Evolutionary conservation across 2,113 vertebrate species (phyloP).

Genomic region (Silurus meridionalis): DNA sequence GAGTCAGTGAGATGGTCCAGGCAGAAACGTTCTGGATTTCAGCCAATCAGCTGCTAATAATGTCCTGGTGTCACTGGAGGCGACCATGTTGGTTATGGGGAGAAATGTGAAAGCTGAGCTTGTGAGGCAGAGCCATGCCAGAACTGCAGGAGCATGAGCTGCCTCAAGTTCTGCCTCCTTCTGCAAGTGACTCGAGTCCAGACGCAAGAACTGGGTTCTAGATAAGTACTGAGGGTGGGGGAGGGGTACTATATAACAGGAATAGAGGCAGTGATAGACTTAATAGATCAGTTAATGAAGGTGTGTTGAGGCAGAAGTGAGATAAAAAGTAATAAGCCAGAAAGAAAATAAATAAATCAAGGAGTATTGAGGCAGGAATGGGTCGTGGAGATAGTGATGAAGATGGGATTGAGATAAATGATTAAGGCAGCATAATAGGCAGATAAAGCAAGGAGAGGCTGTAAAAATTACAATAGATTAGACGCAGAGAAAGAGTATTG

Average conservation of each 20-base stretch:
- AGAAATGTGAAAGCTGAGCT: slow-evolving; percentile 72
- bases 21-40: slow-evolving; percentile 55
- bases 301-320: neutral
- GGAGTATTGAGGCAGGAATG: neutral
- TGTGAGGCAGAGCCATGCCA: slow-evolving; percentile 8
- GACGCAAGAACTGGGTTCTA: neutral
- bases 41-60: slow-evolving; percentile 75
- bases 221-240: neutral
- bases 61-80: slow-evolving; percentile 66
- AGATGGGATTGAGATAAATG: neutral
- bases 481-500: neutral
- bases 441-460: too few relatives aligned
- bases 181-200: neutral
- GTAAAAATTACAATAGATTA: too few relatives aligned
- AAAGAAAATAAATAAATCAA: neutral
- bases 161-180: neutral
- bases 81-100: slow-evolving; percentile 67
- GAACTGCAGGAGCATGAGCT: neutral
- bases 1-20: slow-evolving; percentile 14
- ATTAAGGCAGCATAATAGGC: neutral
- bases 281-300: neutral
- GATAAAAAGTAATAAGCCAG: neutral
- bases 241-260: neutral
- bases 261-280: neutral
- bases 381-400: neutral